phyloP scores from a whole-genome alignment of 1,140 invertebrate species.

The Diachasma alloeum region DNA sequence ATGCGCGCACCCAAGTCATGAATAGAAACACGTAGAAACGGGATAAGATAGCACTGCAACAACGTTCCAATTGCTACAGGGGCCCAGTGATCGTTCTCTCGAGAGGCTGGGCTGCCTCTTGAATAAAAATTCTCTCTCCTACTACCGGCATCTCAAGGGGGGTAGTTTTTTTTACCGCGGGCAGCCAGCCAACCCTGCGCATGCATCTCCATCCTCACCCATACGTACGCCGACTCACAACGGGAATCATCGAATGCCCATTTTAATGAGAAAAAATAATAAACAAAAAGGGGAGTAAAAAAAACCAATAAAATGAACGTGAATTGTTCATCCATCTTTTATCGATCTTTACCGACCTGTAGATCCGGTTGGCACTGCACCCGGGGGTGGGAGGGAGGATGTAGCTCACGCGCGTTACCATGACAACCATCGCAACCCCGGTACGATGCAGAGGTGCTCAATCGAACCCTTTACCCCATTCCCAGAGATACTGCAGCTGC shows the following conservation, averaged over 20 bases:
- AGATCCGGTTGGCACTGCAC: conserved; percentile 40
- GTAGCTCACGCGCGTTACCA: conserved; percentile 38
- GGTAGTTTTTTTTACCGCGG: conserved; percentile 22
- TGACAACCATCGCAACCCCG: conserved; percentile 46
- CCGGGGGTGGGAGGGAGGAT: neutral
- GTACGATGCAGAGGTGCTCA: conserved; percentile 47
- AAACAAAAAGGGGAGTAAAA: neutral
- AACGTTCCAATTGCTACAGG: neutral
- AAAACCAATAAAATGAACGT: too few relatives aligned
- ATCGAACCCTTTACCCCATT: conserved; percentile 41
- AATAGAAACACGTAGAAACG: neutral
- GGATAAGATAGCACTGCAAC: neutral
- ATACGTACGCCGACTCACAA: neutral
- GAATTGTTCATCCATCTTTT: neutral
- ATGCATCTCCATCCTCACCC: neutral
- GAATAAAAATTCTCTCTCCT: conserved; percentile 42
- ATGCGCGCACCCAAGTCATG: neutral
- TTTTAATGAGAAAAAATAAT: neutral
- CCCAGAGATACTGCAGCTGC: neutral
- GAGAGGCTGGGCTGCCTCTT: conserved; percentile 34
- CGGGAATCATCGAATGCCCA: neutral
- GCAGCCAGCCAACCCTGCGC: neutral
- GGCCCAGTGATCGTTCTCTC: conserved; percentile 36
- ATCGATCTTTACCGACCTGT: conserved; percentile 26
- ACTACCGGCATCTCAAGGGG: conserved; percentile 25